A percentile compares a stretch with the other conserved stretches of the same genome.
These are phyloP conservation scores for Acanthaster planci DNA, from an alignment of 35 echinoderm and acorn worm species.

Conservation along the genomic window DNA sequence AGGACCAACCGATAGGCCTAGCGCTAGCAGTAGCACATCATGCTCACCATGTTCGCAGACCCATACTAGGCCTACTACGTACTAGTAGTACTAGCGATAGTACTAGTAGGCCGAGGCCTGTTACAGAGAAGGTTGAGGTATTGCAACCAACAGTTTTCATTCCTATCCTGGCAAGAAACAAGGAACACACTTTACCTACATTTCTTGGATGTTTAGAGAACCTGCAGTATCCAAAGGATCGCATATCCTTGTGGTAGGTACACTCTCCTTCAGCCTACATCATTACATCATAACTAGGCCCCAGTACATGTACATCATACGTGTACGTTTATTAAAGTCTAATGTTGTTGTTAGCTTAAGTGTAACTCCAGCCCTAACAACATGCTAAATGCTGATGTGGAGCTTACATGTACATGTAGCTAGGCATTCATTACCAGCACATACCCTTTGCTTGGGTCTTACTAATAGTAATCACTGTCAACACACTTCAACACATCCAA, in stretches of 20 bases:
- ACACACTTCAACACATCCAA: no score
- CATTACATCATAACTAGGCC: not conserved
- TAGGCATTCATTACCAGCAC: no score
- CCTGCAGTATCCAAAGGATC: slow-evolving; percentile 76
- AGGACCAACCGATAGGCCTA: no score
- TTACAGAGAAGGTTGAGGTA: not conserved
- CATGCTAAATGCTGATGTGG: not conserved
- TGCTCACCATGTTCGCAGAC: no score
- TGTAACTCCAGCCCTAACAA: not conserved
- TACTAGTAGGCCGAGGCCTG: no score
- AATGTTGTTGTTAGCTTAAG: not conserved
- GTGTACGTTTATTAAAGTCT: not conserved
- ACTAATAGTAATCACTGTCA: no score
- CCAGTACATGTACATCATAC: not conserved
- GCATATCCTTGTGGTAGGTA: slow-evolving; percentile 76
- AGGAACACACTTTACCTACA: slow-evolving; percentile 64
- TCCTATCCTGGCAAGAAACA: slow-evolving; percentile 70
- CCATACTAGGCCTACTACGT: no score
- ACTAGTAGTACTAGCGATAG: no score
- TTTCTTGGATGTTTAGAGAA: slow-evolving; percentile 71
- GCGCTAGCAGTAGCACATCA: no score
- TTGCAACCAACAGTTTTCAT: slow-evolving; percentile 70
- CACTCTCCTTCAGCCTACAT: not conserved
- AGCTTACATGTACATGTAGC: no score
- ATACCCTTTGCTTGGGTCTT: no score